A percentile compares a stretch with the other conserved stretches of the same genome.
These are phyloP conservation scores for Lepus timidus DNA, from an alignment of 2,113 vertebrate species.

Conservation along the genomic window DNA sequence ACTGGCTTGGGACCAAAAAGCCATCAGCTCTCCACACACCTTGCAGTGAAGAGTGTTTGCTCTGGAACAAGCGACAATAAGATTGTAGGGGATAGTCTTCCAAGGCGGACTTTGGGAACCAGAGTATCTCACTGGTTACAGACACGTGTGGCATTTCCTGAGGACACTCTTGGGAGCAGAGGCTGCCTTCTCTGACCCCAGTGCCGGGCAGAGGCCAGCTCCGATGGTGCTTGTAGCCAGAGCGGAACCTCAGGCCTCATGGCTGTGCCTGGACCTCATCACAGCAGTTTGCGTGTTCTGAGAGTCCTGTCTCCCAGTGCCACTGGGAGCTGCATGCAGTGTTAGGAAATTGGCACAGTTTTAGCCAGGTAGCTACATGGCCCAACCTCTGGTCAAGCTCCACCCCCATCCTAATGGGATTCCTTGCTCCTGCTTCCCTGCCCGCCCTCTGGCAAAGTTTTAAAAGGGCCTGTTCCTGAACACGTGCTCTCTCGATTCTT, in stretches of 20 bases:
- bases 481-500: too few species aligned
- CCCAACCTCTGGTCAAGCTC: too few species aligned
- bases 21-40: not conserved
- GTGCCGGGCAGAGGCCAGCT: not conserved
- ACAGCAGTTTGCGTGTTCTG: not conserved
- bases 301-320: not conserved
- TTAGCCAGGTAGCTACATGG: too few species aligned
- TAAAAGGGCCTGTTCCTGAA: too few species aligned
- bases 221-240: fast-evolving
- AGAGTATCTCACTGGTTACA: not conserved
- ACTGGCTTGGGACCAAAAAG: fast-evolving
- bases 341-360: too few species aligned
- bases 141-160: fast-evolving
- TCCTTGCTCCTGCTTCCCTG: too few species aligned
- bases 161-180: not conserved
- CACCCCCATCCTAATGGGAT: too few species aligned
- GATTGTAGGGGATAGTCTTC: not conserved
- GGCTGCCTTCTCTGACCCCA: fast-evolving
- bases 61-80: not conserved
- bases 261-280: fast-evolving
- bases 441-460: too few species aligned
- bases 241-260: fast-evolving
- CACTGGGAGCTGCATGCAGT: not conserved
- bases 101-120: not conserved
- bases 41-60: fast-evolving